A percentile compares a stretch with the other conserved stretches of the same genome.
Evolutionary conservation across 2,113 vertebrate genomes (phyloP).

Genomic region (Isichthys henryi): DNA sequence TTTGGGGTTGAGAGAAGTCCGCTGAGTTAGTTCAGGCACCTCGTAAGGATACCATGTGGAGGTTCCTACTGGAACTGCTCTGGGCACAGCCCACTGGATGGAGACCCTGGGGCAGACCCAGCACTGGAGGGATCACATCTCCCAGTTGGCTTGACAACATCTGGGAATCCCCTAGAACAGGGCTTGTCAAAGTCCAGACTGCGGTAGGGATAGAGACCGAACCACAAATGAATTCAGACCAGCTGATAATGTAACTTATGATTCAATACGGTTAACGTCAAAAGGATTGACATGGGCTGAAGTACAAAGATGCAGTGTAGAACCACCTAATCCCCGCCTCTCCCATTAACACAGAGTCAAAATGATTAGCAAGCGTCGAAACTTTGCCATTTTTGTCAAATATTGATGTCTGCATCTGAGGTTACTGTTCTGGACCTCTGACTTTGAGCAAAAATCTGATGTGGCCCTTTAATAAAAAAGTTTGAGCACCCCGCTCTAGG

Average conservation of each 20-base stretch:
- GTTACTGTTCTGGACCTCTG: neutral
- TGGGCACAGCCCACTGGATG: neutral
- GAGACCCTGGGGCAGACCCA: neutral
- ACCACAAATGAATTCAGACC: neutral
- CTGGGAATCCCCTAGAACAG: neutral
- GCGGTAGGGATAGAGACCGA: neutral
- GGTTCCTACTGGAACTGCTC: neutral
- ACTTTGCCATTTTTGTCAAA: neutral
- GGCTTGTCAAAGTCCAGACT: neutral
- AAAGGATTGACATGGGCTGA: neutral
- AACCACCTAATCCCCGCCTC: neutral
- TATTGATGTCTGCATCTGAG: neutral
- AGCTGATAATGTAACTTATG: neutral
- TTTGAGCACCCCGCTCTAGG: neutral
- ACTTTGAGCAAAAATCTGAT: too few species aligned
- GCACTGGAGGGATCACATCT: neutral
- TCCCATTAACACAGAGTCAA: neutral
- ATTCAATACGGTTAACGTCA: neutral
- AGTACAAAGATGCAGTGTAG: neutral
- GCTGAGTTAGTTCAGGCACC: neutral
- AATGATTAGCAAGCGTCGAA: neutral
- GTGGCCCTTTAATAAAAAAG: neutral
- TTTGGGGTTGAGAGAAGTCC: neutral
- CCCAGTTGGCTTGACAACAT: neutral
- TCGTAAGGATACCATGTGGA: neutral